Evolutionary conservation across 2,113 vertebrate species (phyloP), one percentile per base, ranked within the genome.

Genomic region (Macrotus californicus): DNA sequence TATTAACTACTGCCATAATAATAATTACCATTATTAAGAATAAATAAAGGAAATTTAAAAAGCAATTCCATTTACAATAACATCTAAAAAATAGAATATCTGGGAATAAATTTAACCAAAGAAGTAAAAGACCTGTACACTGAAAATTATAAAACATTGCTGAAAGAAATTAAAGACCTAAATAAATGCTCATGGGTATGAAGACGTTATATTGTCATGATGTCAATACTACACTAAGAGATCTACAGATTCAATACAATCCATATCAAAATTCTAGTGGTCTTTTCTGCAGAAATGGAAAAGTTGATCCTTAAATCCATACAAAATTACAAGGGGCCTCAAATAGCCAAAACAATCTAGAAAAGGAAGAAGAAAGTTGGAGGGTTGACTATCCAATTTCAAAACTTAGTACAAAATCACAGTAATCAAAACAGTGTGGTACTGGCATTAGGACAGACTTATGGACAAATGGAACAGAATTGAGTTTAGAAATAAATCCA

Each of bases 381-480:
- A 92, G 16, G 41, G 69, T 22, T 94, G 41, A 93, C 19, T 73
- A 77, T 36, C 21, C 14, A n/a, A 80, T 81, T 81, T 82, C 26
- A 92, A 95, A 95, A 90, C 54, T 83, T 69, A 92, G 12, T 89
- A 66, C 43, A 73, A 85, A 94, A 46, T 24, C 66, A 72, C 16
- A 72, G 29, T 73, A 89, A 52, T 75, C 52, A 87, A 83, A 88
- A 84, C 29, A 93, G 43, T 87, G 26, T 79, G 29, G 34, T 59
- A 41, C 36, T 26, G 7, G 36, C 31, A n/a, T 39, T 41, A 70
- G 22, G 50, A 86, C 0, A 94, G 50, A 80, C 34, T 70, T 21
- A 73, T 2, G 73, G 5, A 73, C 73, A 72, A 76, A 54, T 59
- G 66, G 54, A 94, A 75, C 2, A 94, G 41, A 89, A 69, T 0